A percentile compares a stretch with the other conserved stretches of the same genome.
These are phyloP conservation scores for Ctenodactylus gundi DNA, from an alignment of 2,113 vertebrate species.

Conservation along the genomic window DNA sequence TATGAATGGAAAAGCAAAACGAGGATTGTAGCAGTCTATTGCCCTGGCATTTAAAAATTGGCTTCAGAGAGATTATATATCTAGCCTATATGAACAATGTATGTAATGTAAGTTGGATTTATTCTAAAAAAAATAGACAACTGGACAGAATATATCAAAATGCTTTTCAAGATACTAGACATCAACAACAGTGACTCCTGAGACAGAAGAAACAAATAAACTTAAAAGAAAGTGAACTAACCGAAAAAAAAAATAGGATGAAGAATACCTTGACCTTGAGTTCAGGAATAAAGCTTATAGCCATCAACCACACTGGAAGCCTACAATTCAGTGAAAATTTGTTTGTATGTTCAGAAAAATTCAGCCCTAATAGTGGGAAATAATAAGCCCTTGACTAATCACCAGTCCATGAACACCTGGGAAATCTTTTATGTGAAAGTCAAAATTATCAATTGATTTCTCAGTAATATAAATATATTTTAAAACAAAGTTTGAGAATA, in stretches of 20 bases:
- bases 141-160: conserved; percentile 19
- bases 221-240: too few species aligned
- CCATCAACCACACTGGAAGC: neutral
- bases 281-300: neutral
- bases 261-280: neutral
- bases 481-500: neutral
- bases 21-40: neutral
- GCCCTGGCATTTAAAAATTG: neutral
- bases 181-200: neutral
- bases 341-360: neutral
- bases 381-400: neutral
- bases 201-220: neutral
- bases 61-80: neutral
- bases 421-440: neutral
- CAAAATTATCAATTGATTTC: conserved; percentile 3
- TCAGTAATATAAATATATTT: neutral
- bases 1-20: neutral
- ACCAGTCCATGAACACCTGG: neutral
- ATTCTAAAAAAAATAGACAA: neutral
- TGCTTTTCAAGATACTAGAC: neutral
- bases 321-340: neutral
- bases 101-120: neutral
- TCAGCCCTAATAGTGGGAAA: neutral
- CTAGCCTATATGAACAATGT: neutral
- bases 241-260: neutral